Conservation (phyloP, 1,140 invertebrate species). For the Melitaea cinxia region DNA sequence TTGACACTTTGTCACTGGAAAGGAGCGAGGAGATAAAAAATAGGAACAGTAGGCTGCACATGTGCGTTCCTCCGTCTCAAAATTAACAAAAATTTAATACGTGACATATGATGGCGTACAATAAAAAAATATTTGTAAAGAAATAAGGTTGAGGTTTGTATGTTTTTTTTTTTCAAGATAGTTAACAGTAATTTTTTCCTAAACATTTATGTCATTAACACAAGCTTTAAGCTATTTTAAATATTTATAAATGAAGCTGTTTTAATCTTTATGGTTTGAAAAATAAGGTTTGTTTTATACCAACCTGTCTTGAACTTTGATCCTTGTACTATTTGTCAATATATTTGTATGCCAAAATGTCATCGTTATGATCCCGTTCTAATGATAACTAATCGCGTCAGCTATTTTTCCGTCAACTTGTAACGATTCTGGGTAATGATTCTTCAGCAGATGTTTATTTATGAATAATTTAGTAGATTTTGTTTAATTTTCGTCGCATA, state of each 20-base stretch:
- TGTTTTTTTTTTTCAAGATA: slow-evolving; percentile 40
- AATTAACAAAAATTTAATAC: slow-evolving; percentile 30
- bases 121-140: not conserved
- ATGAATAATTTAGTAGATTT: slow-evolving; percentile 1
- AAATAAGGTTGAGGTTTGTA: slow-evolving; percentile 37
- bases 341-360: slow-evolving; percentile 63
- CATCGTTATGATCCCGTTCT: slow-evolving; percentile 44
- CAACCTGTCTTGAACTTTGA: slow-evolving; percentile 51
- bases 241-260: too few species aligned
- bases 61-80: slow-evolving; percentile 59
- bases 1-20: slow-evolving; percentile 65
- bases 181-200: slow-evolving; percentile 58
- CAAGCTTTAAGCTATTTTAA: slow-evolving; percentile 2
- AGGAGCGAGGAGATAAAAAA: slow-evolving; percentile 57
- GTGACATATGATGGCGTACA: not conserved
- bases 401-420: slow-evolving; percentile 34
- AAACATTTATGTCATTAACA: slow-evolving; percentile 59
- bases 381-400: slow-evolving; percentile 43
- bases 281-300: too few species aligned
- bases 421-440: slow-evolving; percentile 25
- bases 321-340: slow-evolving; percentile 55
- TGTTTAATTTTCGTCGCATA: not conserved
- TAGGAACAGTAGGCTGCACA: slow-evolving; percentile 58
- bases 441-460: slow-evolving; percentile 35
- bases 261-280: too few species aligned